Evolutionary conservation across 2,113 vertebrate species (phyloP).

Genomic region (Pollachius pollachius): DNA sequence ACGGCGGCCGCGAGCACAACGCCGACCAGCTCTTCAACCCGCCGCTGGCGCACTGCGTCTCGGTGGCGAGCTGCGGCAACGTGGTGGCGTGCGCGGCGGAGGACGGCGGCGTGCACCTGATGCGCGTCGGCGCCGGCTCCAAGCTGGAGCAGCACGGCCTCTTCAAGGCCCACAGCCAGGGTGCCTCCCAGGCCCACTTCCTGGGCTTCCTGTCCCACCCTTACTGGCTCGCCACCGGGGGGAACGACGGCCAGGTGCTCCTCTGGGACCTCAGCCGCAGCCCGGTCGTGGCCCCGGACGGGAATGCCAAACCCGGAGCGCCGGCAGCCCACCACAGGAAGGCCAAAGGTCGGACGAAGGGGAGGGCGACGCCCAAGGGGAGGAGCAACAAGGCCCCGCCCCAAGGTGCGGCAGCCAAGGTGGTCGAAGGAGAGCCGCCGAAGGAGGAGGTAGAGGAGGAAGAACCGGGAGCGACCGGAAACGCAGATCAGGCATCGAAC

Average conservation of each 20-base stretch:
- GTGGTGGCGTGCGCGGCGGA: conserved; percentile 87
- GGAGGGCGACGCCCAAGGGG: conserved; percentile 4
- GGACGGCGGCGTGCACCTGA: conserved; percentile 84
- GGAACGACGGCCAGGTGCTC: conserved; percentile 86
- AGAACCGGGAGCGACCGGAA: conserved; percentile 9
- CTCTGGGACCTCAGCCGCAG: conserved; percentile 84
- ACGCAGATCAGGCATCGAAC: conserved; percentile 14
- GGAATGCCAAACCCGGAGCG: conserved; percentile 48
- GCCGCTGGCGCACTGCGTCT: conserved; percentile 84
- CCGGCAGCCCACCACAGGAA: conserved; percentile 71
- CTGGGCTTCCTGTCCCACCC: conserved; percentile 74
- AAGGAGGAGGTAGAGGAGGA: conserved; percentile 26
- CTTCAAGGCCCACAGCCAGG: conserved; percentile 83
- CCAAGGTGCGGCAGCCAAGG: conserved; percentile 13
- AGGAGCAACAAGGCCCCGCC: background rate
- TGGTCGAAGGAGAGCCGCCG: conserved; percentile 9
- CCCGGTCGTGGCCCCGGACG: conserved; percentile 68
- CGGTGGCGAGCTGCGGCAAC: conserved; percentile 85
- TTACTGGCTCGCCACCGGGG: conserved; percentile 84
- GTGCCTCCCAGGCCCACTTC: conserved; percentile 88
- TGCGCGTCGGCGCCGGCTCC: conserved; percentile 78
- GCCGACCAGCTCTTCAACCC: conserved; percentile 88
- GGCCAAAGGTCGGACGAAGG: conserved; percentile 54
- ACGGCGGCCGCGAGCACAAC: conserved; percentile 52
- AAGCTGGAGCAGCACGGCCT: conserved; percentile 78